Conservation (phyloP, 2,113 vertebrate species). For the Cinclus mexicanus region DNA sequence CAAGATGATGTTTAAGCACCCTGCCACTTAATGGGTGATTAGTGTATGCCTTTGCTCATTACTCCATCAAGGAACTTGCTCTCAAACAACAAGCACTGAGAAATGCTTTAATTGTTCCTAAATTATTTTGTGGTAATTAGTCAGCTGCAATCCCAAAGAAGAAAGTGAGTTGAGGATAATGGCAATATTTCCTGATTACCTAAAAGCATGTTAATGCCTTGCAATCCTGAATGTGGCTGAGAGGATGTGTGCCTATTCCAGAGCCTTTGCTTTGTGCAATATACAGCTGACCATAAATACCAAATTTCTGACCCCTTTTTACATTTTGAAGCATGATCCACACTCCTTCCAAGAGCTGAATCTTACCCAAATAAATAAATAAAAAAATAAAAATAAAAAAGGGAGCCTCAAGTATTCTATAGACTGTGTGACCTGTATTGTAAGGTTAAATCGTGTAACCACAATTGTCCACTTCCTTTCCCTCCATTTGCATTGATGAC, state of each 20-base stretch:
- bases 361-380: neutral
- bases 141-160: neutral
- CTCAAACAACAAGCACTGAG: constrained; percentile 6
- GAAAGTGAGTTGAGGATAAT: neutral
- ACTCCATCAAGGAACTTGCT: constrained; percentile 4
- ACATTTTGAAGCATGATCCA: neutral
- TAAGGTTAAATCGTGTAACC: neutral
- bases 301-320: neutral
- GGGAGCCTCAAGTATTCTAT: neutral
- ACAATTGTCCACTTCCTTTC: neutral
- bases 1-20: constrained; percentile 26
- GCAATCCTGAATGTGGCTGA: neutral
- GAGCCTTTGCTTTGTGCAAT: neutral
- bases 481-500: neutral
- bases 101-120: constrained; percentile 35
- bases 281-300: neutral
- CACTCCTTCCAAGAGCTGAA: neutral
- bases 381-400: neutral
- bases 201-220: neutral
- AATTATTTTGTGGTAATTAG: constrained; percentile 36
- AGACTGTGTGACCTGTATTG: neutral
- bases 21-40: neutral
- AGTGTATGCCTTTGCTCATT: constrained; percentile 1
- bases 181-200: neutral
- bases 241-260: neutral